Evolutionary conservation across 1,140 invertebrate genomes (phyloP), one percentile per base, ranked within the genome.

Genomic region (Drosophila sucinea): DNA sequence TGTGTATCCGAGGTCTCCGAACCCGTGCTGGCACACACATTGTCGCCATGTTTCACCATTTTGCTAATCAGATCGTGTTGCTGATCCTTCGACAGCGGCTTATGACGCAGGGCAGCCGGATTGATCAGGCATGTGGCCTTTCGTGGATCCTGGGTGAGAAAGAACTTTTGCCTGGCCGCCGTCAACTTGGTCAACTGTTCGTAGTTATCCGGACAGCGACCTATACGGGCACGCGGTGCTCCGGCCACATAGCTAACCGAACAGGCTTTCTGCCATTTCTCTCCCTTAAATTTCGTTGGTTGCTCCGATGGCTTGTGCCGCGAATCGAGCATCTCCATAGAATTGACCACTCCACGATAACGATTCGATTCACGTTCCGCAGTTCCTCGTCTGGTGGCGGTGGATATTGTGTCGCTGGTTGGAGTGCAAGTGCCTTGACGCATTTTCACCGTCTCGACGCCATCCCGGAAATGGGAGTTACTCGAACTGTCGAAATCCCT

Each of bases 91-190:
- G 68, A 80, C 33, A 65, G 61, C n/a, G 63, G 77, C 70, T 64
- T 90, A 58, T 79, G 73, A 2, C 86, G 90, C 55, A 91, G 30
- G 1, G 77, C 71, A 29, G 77, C 68, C 0, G 89, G 91, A 69
- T 92, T 90, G 7, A 76, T 71, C 5, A 90, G 63, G 17, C 91
- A 92, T 38, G 81, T 75, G 0, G 70, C 74, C 29, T 80, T 74
- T 0, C 91, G 81, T 2, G 91, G 91, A 66, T 92, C 90, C 58
- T 92, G 90, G 0, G 91, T 92, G 1, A 92, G 70, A 11, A 81
- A 92, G 62, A 92, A 92, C 70, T 91, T 91, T 27, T 87, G 84
- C 0, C 79, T 67, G 2, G 70, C 58, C 6, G 82, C 60, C 27
- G 86, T 79, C 8, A 91, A 11, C 44, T 89, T 91, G 1, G 83